Base-by-base conservation (phyloP, 2,797 vertebrate species). In the Emys orbicularis region DNA sequence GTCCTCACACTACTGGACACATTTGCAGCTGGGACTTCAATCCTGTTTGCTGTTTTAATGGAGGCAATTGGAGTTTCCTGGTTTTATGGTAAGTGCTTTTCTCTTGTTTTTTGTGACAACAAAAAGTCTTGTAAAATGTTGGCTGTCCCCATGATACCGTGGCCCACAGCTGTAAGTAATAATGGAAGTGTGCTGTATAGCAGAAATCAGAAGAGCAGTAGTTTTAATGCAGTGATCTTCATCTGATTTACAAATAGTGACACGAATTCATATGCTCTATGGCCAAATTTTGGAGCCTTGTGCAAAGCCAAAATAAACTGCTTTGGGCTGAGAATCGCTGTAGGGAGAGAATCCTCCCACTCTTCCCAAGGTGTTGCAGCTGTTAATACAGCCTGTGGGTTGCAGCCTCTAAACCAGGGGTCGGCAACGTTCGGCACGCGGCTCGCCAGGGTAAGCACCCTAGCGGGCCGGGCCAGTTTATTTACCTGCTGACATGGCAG, bases 61-160 rank as follows among this genome's bases (percentile, higher is more conserved):
- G 99, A 99, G 96, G 99, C 99, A 93, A 99, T 99, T 6, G 99
- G 99, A 54, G 99, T 99, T 81, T 99, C 99, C n/a, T 99, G 99
- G 99, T 99, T 99, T 98, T 99, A 99, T 68, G 99, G 99, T 99
- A 98, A 89, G 99, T 91, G 25, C 21, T 85, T 87, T 27, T 13
- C 72, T 84, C 53, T 53, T 56, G 44, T 41, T 74, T 49, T 16
- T 11, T 57, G 3, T 34, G 41, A 37, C 1, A 25, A n/a, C n/a
- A 85, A 56, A 88, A 88, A 23, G 49, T 93, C 61, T 83, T 81
- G 68, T 89, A 25, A 84, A 88, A 89, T 86, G 74, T 56, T 3
- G 47, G 77, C 41, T 8, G 29, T 34, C 6, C 8, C 87, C 27
- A 1, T 82, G 37, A 57, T 49, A 80, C 52, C 12, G 31, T 95